Evolutionary conservation across 2,888 invertebrate species (phyloP).

Genomic region (Platycheirus albimanus): DNA sequence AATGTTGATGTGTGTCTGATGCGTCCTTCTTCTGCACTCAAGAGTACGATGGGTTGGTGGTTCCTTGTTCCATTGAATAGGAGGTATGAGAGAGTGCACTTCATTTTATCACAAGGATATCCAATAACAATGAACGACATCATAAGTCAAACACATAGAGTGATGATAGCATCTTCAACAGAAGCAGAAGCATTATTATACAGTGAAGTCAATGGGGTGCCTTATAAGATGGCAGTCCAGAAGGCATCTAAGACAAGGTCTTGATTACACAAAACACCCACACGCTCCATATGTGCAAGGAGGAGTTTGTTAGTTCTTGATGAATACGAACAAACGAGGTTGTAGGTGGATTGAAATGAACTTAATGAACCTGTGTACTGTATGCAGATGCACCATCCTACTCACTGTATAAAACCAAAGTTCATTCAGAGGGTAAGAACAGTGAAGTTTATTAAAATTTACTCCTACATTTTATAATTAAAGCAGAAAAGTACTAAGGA

Average conservation of each 20-base stretch:
- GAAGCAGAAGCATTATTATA: conserved; percentile 13
- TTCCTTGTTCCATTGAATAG: conserved; percentile 26
- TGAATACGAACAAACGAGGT: conserved; percentile 23
- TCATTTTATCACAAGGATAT: conserved; percentile 73
- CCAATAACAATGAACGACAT: conserved; percentile 72
- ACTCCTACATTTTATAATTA: not conserved
- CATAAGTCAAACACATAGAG: conserved; percentile 69
- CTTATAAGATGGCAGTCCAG: conserved; percentile 43
- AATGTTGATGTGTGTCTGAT: conserved; percentile 62
- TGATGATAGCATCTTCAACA: conserved; percentile 65
- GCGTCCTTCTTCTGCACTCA: conserved; percentile 23
- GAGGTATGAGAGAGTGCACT: conserved; percentile 39
- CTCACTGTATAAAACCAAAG: not conserved
- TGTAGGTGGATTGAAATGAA: conserved; percentile 61
- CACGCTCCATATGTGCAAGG: not conserved
- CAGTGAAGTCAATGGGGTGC: conserved; percentile 11
- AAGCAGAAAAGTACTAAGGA: no score
- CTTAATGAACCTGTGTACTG: conserved; percentile 51
- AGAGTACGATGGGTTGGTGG: conserved; percentile 9
- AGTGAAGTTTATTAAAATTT: conserved; percentile 22
- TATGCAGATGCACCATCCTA: conserved; percentile 44
- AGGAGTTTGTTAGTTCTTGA: conserved; percentile 55
- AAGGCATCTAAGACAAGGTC: conserved; percentile 46
- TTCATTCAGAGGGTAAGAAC: conserved; percentile 3
- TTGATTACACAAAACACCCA: conserved; percentile 47